These are phyloP conservation scores for Astreopora myriophthalma DNA, from an alignment of 64 coral and sea anemone genomes.

Conservation along the genomic window DNA sequence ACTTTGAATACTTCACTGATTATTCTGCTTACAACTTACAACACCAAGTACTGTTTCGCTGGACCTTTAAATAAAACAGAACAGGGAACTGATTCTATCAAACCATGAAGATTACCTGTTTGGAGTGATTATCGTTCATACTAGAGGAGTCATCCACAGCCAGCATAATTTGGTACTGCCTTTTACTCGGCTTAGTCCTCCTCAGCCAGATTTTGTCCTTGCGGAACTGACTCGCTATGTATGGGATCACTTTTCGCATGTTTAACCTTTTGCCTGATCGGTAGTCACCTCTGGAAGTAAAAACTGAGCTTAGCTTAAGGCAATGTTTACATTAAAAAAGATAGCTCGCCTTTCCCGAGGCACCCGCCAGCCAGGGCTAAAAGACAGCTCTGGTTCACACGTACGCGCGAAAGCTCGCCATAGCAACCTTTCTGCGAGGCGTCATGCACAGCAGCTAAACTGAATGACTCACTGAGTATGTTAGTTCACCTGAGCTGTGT, in stretches of 20 bases:
- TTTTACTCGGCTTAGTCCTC: conserved; percentile 92
- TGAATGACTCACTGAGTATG: too few species aligned
- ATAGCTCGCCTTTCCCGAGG: too few species aligned
- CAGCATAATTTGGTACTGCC: conserved; percentile 96
- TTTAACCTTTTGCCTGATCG: conserved; percentile 93
- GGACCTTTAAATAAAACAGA: too few species aligned
- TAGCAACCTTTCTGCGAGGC: too few species aligned
- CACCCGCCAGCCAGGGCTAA: too few species aligned
- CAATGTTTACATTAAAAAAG: neutral
- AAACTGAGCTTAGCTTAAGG: neutral
- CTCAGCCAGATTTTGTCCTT: conserved; percentile 99
- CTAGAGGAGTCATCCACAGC: conserved; percentile 98
- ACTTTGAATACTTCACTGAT: too few species aligned
- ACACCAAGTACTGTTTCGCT: too few species aligned
- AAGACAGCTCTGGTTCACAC: too few species aligned
- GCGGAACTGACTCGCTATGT: conserved; percentile 98
- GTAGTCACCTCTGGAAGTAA: conserved; percentile 83
- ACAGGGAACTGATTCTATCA: neutral
- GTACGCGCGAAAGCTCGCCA: too few species aligned
- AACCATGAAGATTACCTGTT: conserved; percentile 71
- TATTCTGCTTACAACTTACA: too few species aligned
- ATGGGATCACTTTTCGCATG: conserved; percentile 98
- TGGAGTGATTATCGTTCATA: conserved; percentile 97
- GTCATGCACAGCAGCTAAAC: too few species aligned
- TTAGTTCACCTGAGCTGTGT: too few species aligned